Base-by-base conservation (phyloP, 2,113 vertebrate genomes). In the Mastomys coucha region DNA sequence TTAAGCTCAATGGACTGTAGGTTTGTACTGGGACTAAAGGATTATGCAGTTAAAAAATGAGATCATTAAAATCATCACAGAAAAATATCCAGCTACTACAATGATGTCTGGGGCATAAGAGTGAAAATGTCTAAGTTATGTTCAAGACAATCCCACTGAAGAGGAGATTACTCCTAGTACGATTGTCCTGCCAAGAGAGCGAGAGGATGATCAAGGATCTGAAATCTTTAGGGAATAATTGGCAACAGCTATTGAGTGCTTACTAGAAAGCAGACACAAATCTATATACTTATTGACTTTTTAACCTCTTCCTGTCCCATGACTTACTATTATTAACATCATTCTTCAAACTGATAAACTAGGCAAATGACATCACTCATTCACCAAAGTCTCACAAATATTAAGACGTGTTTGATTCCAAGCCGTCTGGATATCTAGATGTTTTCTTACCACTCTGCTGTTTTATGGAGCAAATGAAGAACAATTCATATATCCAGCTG, bases 231-330 rank as follows among this genome's bases (percentile, higher is more conserved):
- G 49, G n/a, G 36, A 86, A 45, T 33, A 56, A 56, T 10, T 86
- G 53, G 19, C 20, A 91, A n/a, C 16, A 81, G 60, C 49, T 86
- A 77, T 33, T 45, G 72, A 78, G 72, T 36, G 14, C 22, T 91
- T 69, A 86, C 78, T 90, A 51, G 20, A 49, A 85, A 42, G 45
- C 49, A 77, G 22, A 91, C 31, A 76, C n/a, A 16, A 67, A 89
- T 86, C 58, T 93, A 77, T 26, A 73, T 73, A 92, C 95, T 91
- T 78, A 89, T 11, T 56, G n/a, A 94, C 31, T 42, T 73, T n/a
- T 89, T 22, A 92, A 49, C 13, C 39, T 77, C 49, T 82, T 13
- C 28, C 13, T 91, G 67, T 6, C 42, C 20, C 72, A 12, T 87
- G 56, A 91, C 53, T 56, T 72, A 49, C n/a, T 67, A 63, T 56